These are phyloP conservation scores for Leuciscus waleckii DNA, from an alignment of 2,797 vertebrate species.

Conservation along the genomic window DNA sequence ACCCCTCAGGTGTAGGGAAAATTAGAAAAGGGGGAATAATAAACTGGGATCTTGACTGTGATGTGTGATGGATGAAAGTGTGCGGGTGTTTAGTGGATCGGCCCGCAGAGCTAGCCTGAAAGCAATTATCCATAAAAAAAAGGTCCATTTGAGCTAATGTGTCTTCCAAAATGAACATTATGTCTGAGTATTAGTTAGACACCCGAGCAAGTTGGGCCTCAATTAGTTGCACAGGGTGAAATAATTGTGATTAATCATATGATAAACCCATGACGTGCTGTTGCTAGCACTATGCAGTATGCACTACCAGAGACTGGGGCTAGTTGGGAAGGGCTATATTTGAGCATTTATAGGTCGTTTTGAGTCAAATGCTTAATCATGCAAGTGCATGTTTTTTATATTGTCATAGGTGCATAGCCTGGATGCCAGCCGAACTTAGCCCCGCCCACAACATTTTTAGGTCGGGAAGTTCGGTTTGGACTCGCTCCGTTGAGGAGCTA, in stretches of 20 bases:
- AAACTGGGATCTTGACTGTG: conserved; percentile 37
- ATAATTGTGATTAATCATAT: conserved; percentile 14
- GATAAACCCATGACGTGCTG: not conserved
- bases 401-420: not conserved
- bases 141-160: conserved; percentile 10
- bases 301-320: not conserved
- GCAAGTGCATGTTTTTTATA: not conserved
- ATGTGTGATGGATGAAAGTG: conserved; percentile 34
- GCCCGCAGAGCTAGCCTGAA: conserved; percentile 7
- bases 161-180: not conserved
- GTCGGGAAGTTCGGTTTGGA: too few species aligned
- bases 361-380: not conserved
- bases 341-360: not conserved
- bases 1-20: conserved; percentile 49
- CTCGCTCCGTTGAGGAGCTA: too few species aligned
- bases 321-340: not conserved
- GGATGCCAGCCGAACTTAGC: too few species aligned
- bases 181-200: conserved; percentile 18
- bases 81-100: conserved; percentile 25
- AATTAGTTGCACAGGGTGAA: not conserved
- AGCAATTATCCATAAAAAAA: conserved; percentile 47
- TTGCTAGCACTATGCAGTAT: not conserved
- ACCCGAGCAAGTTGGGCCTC: not conserved
- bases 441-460: too few species aligned
- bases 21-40: conserved; percentile 42